These are phyloP conservation scores for Cataglyphis livida DNA, from an alignment of 2,888 invertebrate genomes.

Conservation along the genomic window DNA sequence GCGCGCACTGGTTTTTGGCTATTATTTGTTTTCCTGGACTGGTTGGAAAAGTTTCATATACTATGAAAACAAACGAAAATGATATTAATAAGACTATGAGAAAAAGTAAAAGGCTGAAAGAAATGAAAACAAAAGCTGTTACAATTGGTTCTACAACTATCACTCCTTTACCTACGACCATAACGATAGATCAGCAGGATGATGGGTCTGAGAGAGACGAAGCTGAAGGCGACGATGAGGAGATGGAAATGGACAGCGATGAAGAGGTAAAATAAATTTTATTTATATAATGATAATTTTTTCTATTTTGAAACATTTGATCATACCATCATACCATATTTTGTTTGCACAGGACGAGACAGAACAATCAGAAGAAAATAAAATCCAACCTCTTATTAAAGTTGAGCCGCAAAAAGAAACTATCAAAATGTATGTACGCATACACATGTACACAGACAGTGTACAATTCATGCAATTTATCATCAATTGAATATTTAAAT, in stretches of 20 bases:
- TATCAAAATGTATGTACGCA: slow-evolving; percentile 69
- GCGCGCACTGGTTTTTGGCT: slow-evolving; percentile 98
- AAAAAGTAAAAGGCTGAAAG: slow-evolving; percentile 82
- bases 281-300: neutral
- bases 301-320: neutral
- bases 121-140: slow-evolving; percentile 86
- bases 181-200: slow-evolving; percentile 89
- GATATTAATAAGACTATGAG: slow-evolving; percentile 70
- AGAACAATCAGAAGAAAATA: slow-evolving; percentile 66
- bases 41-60: slow-evolving; percentile 88
- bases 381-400: slow-evolving; percentile 29
- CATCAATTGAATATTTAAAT: neutral
- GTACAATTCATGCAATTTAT: neutral
- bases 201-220: slow-evolving; percentile 92
- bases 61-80: slow-evolving; percentile 34
- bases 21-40: slow-evolving; percentile 97
- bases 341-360: slow-evolving; percentile 70
- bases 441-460: neutral
- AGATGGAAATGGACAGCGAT: slow-evolving; percentile 87
- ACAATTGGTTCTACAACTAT: slow-evolving; percentile 90
- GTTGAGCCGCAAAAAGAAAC: slow-evolving; percentile 58
- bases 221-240: slow-evolving; percentile 93
- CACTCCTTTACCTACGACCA: slow-evolving; percentile 80
- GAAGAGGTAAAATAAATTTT: slow-evolving; percentile 78
- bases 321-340: neutral